phyloP scores from a whole-genome alignment of 2,888 invertebrate genomes.

The Druceiella hillmani region DNA sequence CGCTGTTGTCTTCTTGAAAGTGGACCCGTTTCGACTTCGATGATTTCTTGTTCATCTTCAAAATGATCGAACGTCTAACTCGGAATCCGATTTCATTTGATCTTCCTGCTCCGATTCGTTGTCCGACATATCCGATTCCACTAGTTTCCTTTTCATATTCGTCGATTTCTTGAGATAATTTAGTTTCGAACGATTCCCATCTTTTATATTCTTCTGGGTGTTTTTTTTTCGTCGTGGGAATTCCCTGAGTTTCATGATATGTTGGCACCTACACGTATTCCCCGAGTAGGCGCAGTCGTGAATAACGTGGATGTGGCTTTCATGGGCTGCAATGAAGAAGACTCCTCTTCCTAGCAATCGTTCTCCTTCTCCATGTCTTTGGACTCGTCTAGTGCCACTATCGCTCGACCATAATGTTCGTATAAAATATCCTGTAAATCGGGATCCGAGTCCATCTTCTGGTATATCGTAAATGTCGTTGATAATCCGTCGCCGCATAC shows the following conservation, averaged over 20 bases:
- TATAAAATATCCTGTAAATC: constrained; percentile 9
- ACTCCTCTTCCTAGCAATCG: constrained; percentile 12
- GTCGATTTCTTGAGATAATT: too few species aligned
- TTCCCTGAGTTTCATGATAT: constrained; percentile 4
- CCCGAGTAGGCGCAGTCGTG: constrained; percentile 12
- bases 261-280: constrained; percentile 9
- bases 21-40: constrained; percentile 9
- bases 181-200: too few species aligned
- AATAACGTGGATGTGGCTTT: constrained; percentile 11
- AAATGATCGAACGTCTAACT: too few species aligned
- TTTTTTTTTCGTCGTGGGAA: too few species aligned
- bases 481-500: constrained; percentile 12
- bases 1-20: too few species aligned
- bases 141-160: too few species aligned
- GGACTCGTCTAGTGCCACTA: too few species aligned
- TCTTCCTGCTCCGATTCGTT: too few species aligned
- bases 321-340: constrained; percentile 9
- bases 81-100: too few species aligned
- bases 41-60: constrained; percentile 8
- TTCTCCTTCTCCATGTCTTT: too few species aligned
- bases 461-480: constrained; percentile 12
- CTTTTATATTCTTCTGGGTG: too few species aligned
- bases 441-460: constrained; percentile 9
- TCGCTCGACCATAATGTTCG: constrained; percentile 9
- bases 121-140: too few species aligned